Conservation (phyloP, 2,888 invertebrate genomes). For the Troglohyphantes excavatus region DNA sequence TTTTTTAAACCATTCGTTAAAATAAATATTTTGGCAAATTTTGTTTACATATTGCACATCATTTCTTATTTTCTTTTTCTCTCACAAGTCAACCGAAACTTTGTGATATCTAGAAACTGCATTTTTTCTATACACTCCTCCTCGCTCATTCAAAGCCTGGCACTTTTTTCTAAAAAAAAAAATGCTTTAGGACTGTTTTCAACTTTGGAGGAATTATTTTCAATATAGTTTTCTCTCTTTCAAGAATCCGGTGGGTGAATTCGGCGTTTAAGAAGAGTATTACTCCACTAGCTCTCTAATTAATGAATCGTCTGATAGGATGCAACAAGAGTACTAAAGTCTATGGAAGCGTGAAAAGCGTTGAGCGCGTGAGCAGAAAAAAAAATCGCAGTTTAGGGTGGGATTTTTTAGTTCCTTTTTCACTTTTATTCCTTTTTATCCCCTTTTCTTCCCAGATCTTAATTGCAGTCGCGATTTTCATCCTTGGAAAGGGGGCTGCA, state of each 20-base stretch:
- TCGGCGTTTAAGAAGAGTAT: slow-evolving; percentile 47
- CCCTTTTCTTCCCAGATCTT: slow-evolving; percentile 29
- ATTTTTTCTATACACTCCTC: background rate
- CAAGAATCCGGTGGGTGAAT: background rate
- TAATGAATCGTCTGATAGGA: slow-evolving; percentile 65
- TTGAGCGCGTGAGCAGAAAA: slow-evolving; percentile 45
- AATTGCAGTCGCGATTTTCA: slow-evolving; percentile 65
- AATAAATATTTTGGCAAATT: too few species aligned
- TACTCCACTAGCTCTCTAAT: slow-evolving; percentile 53
- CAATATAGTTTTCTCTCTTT: slow-evolving; percentile 7
- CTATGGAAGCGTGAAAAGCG: slow-evolving; percentile 56
- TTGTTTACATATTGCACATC: too few species aligned
- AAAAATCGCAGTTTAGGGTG: slow-evolving; percentile 23
- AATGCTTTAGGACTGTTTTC: background rate
- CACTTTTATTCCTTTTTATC: slow-evolving; percentile 30
- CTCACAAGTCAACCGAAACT: background rate
- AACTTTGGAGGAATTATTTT: slow-evolving; percentile 1
- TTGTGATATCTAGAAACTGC: background rate
- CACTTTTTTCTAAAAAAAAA: background rate
- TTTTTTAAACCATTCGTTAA: too few species aligned
- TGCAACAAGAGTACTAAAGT: slow-evolving; percentile 56
- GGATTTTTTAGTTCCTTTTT: slow-evolving; percentile 30
- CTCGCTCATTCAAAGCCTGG: background rate
- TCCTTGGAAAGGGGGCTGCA: slow-evolving; percentile 23
- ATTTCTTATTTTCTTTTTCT: too few species aligned